phyloP scores from a whole-genome alignment of 2,888 invertebrate species.

The Pammene aurita region DNA sequence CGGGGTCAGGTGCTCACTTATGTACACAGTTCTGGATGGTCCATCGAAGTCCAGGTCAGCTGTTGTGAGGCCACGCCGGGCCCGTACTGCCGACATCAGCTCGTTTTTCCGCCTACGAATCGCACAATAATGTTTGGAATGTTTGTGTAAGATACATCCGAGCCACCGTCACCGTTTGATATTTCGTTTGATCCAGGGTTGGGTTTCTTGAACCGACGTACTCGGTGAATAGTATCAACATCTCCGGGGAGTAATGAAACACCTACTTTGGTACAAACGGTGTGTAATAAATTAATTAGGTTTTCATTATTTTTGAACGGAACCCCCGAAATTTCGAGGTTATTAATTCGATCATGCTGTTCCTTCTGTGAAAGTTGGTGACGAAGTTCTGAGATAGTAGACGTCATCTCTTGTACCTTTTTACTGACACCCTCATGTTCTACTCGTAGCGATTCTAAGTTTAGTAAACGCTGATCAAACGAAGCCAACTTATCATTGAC shows the following conservation, averaged over 20 bases:
- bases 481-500: constrained; percentile 6
- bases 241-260: constrained; percentile 21
- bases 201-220: constrained; percentile 19
- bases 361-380: constrained; percentile 2
- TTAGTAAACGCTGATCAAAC: constrained; percentile 14
- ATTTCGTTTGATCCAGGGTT: not conserved
- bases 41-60: constrained; percentile 20
- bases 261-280: constrained; percentile 22
- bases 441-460: not conserved
- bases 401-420: constrained; percentile 5
- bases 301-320: constrained; percentile 38
- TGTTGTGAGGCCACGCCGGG: constrained; percentile 14
- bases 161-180: not conserved
- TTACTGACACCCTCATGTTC: constrained; percentile 2
- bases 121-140: constrained; percentile 17
- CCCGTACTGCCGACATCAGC: constrained; percentile 15
- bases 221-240: constrained; percentile 38
- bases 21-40: constrained; percentile 2
- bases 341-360: constrained; percentile 17
- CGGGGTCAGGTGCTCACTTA: constrained; percentile 10
- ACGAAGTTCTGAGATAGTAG: constrained; percentile 11
- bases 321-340: constrained; percentile 36
- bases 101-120: constrained; percentile 18
- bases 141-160: too few relatives aligned
- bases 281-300: constrained; percentile 25